A percentile compares a stretch with the other conserved stretches of the same genome.
phyloP scores from a whole-genome alignment of 2,888 invertebrate species.

The Dryobotodes eremita region DNA sequence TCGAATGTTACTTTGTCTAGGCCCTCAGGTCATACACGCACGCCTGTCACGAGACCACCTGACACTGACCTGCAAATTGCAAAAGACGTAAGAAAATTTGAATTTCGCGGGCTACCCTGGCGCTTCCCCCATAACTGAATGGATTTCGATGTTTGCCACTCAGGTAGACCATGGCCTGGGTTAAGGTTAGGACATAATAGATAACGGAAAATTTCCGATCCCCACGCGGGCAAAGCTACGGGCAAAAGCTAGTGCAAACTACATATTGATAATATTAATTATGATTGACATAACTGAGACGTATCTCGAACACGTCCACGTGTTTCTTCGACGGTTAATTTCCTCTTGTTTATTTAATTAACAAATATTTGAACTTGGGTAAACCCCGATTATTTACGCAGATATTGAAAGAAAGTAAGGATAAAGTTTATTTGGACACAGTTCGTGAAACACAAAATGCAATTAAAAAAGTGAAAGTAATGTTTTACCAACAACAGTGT shows the following conservation, averaged over 20 bases:
- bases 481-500: too few relatives aligned
- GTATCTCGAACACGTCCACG: neutral
- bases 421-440: too few relatives aligned
- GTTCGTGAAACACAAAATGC: too few relatives aligned
- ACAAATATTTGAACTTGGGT: neutral
- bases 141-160: neutral
- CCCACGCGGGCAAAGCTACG: neutral
- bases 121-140: neutral
- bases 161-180: neutral
- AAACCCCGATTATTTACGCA: neutral
- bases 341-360: neutral
- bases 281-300: neutral
- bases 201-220: neutral
- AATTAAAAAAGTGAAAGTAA: too few relatives aligned
- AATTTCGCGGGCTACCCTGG: too few relatives aligned
- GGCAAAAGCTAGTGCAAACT: neutral
- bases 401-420: neutral
- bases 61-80: too few relatives aligned
- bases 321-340: neutral
- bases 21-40: too few relatives aligned
- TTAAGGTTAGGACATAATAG: too few relatives aligned
- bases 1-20: too few relatives aligned
- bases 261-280: neutral
- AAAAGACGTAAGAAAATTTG: too few relatives aligned
- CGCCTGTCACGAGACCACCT: too few relatives aligned